Evolutionary conservation across 2,113 vertebrate genomes (phyloP).

Genomic region (Bos javanicus): DNA sequence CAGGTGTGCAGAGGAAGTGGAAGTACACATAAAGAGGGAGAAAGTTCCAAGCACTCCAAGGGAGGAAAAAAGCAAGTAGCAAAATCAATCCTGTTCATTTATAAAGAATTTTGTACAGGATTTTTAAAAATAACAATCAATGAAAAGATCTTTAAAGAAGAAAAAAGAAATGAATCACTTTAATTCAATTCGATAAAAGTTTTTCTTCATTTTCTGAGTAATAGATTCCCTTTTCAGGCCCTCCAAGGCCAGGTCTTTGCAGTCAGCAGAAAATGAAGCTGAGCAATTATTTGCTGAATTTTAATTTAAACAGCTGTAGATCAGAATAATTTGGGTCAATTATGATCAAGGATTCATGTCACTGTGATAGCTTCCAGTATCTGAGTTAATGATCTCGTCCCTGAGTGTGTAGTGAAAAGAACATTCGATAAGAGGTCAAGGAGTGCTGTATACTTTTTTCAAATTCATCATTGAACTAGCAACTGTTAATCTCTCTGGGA

Average conservation of each 20-base stretch:
- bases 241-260: slow-evolving; percentile 2
- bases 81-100: slow-evolving; percentile 53
- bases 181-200: slow-evolving; percentile 53
- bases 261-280: slow-evolving; percentile 63
- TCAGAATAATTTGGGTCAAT: slow-evolving; percentile 58
- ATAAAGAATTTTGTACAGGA: slow-evolving; percentile 52
- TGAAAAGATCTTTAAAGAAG: slow-evolving; percentile 61
- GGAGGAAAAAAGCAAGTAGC: neutral
- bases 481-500: neutral
- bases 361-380: neutral
- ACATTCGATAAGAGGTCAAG: neutral
- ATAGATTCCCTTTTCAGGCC: slow-evolving; percentile 36
- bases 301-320: slow-evolving; percentile 60
- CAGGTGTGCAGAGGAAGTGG: neutral
- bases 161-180: slow-evolving; percentile 57
- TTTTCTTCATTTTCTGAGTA: slow-evolving; percentile 45
- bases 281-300: slow-evolving; percentile 62
- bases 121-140: slow-evolving; percentile 55
- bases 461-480: neutral
- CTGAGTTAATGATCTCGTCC: slow-evolving; percentile 30
- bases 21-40: neutral
- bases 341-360: slow-evolving; percentile 56
- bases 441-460: neutral
- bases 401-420: neutral
- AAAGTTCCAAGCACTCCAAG: neutral